Evolutionary conservation across 2,797 vertebrate species (phyloP).

Genomic region (Meriones psammophilus): DNA sequence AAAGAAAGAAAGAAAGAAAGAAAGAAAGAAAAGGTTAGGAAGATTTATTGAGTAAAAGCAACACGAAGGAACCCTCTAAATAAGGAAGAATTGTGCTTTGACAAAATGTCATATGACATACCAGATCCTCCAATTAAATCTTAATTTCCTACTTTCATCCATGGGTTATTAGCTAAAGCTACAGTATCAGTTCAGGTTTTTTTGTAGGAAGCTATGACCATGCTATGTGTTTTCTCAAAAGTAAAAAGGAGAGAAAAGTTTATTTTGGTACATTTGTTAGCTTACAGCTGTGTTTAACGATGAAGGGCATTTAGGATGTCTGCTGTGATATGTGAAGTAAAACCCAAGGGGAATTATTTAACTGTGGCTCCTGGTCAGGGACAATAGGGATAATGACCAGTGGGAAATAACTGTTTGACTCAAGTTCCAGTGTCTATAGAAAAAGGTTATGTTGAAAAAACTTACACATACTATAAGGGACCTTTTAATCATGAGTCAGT

Average conservation of each 20-base stretch:
- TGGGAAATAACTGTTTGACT: slow-evolving; percentile 75
- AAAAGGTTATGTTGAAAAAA: slow-evolving; percentile 67
- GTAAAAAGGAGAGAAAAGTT: slow-evolving; percentile 72
- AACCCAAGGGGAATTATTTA: slow-evolving; percentile 76
- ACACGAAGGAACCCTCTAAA: slow-evolving; percentile 43
- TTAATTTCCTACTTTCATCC: slow-evolving; percentile 49
- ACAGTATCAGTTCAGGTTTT: slow-evolving; percentile 50
- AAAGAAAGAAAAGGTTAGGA: slow-evolving; percentile 5
- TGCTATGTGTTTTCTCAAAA: slow-evolving; percentile 61
- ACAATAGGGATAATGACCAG: slow-evolving; percentile 74
- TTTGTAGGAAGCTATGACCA: slow-evolving; percentile 57
- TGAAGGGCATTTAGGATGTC: slow-evolving; percentile 68
- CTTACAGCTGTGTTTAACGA: slow-evolving; percentile 82
- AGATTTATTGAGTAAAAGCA: slow-evolving; percentile 60
- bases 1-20: neutral
- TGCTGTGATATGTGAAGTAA: slow-evolving; percentile 75
- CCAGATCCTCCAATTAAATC: slow-evolving; percentile 57
- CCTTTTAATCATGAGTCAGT: slow-evolving; percentile 50
- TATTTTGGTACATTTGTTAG: slow-evolving; percentile 74
- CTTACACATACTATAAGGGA: slow-evolving; percentile 44
- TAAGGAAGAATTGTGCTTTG: slow-evolving; percentile 70
- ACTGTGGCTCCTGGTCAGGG: slow-evolving; percentile 71
- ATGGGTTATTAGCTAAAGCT: slow-evolving; percentile 55
- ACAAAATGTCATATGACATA: slow-evolving; percentile 62
- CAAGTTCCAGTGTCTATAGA: slow-evolving; percentile 63